These are phyloP conservation scores for Minunthozetes semirufus DNA, from an alignment of 2,888 invertebrate genomes.

Conservation along the genomic window DNA sequence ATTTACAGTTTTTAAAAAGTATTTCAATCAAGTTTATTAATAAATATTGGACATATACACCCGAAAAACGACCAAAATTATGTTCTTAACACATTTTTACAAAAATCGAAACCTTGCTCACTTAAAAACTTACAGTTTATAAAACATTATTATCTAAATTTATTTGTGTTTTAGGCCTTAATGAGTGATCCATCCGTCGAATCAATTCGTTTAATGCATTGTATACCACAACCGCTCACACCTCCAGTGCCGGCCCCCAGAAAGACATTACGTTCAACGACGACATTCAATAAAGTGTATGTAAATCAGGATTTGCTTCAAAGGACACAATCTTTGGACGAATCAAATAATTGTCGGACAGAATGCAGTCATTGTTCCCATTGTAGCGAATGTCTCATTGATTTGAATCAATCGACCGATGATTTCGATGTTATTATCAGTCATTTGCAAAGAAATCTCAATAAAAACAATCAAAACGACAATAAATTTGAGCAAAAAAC, in stretches of 20 bases:
- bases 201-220: conserved; percentile 26
- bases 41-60: no score
- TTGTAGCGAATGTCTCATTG: conserved; percentile 20
- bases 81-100: no score
- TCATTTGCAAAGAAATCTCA: not conserved
- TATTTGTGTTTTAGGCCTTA: conserved; percentile 27
- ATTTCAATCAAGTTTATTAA: no score
- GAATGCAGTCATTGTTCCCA: conserved; percentile 8
- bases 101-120: no score
- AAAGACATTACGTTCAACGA: not conserved
- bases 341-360: conserved; percentile 6
- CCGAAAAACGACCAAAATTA: no score
- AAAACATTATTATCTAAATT: no score
- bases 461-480: not conserved
- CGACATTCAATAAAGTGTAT: not conserved
- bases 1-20: no score
- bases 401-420: not conserved
- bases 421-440: conserved; percentile 13
- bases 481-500: conserved; percentile 5
- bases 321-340: conserved; percentile 32
- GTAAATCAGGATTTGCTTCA: conserved; percentile 23
- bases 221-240: not conserved
- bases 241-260: conserved; percentile 22
- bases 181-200: conserved; percentile 21
- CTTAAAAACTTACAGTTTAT: no score